Evolutionary conservation across 1,140 invertebrate species (phyloP), one percentile per base, ranked within the genome.

Genomic region (Lucilia cuprina): DNA sequence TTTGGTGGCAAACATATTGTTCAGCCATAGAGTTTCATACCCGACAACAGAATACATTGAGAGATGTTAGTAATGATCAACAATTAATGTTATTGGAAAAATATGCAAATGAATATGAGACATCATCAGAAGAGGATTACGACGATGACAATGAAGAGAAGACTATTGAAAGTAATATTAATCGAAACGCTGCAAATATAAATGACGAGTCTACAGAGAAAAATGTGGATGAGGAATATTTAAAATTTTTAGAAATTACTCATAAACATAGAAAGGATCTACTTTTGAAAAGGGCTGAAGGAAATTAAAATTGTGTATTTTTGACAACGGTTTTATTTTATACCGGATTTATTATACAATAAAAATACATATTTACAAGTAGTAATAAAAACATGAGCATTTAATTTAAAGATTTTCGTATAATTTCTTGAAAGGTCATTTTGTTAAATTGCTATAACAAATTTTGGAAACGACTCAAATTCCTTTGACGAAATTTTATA

Each of bases 1-100:
- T 80, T 5, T 80, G 77, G 77, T 80, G 77, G 77, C n/a, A 49
- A 80, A 80, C 77, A 19, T 80, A 80, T 80, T 80, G 77, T 8
- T 21, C 75, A 4, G 75, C 77, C 9, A 47, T 80, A 1, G 7
- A 80, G 14, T 80, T 21, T 49, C 77, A 80, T 49, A 80, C n/a
- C 17, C 9, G 49, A 80, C 77, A 80, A 13, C 77, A 49, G 2
- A 49, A 30, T 10, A 7, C n/a, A 8, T 80, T 47, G 41, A 10
- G 21, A n/a, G n/a, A 50, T 49, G 77, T 25, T 49, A 80, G 8
- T 25, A 21, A 77, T 4, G 77, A 80, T 12, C 50, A 13, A 17
- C 12, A 55, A 10, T 3, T 49, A 19, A 10, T 21, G 2, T 21
- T 80, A 7, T 49, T 80, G 19, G 41, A 80, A 12, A 49, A 49